These are phyloP conservation scores for Ceratina calcarata DNA, from an alignment of 1,140 invertebrate species.

Conservation along the genomic window DNA sequence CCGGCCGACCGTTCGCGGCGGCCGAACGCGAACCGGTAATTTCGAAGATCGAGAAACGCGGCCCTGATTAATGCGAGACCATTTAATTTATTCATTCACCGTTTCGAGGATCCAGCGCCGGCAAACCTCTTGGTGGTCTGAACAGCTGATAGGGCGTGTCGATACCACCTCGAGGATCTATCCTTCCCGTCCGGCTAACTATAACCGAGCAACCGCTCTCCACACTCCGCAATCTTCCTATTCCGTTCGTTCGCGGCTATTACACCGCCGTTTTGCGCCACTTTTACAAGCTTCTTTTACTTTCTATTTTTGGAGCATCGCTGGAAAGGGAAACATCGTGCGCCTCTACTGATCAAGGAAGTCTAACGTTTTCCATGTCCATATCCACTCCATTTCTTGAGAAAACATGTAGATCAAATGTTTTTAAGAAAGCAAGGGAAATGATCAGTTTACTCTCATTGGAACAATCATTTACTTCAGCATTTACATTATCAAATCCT, in stretches of 20 bases:
- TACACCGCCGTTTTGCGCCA: not conserved
- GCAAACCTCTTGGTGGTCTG: slow-evolving; percentile 52
- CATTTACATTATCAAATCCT: too few species aligned
- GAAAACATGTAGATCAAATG: too few species aligned
- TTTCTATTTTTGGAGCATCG: too few species aligned
- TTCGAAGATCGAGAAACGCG: slow-evolving; percentile 69
- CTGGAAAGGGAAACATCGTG: too few species aligned
- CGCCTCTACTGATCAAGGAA: too few species aligned
- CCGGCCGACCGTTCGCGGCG: slow-evolving; percentile 46
- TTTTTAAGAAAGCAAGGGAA: too few species aligned
- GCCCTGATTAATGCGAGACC: slow-evolving; percentile 70
- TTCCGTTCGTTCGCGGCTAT: not conserved
- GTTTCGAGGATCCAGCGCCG: slow-evolving; percentile 33
- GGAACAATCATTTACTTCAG: too few species aligned
- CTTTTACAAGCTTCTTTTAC: not conserved
- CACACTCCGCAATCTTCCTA: not conserved
- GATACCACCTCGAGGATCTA: not conserved
- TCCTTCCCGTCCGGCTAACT: too few species aligned
- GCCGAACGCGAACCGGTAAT: slow-evolving; percentile 67
- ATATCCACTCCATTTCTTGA: too few species aligned
- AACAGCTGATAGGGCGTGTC: slow-evolving; percentile 53
- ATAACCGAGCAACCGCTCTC: not conserved
- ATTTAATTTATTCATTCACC: slow-evolving; percentile 75
- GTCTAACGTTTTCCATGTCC: too few species aligned
- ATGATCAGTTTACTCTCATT: too few species aligned